Evolutionary conservation across 92 coral and sea anemone species (phyloP).

Genomic region (Bergia sp.): DNA sequence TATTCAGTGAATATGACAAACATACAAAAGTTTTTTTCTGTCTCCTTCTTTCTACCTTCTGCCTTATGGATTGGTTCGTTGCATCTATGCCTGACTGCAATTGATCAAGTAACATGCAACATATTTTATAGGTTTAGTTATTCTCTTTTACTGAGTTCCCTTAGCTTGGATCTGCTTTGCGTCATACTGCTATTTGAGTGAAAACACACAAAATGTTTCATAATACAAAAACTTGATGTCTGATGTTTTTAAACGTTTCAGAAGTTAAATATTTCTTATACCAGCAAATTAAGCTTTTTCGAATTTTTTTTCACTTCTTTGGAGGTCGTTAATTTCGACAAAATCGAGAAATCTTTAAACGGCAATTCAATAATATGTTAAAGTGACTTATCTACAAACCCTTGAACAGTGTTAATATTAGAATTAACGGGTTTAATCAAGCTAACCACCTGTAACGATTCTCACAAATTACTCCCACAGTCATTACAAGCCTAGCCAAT

Average conservation of each 20-base stretch:
- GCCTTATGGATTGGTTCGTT: too few relatives aligned
- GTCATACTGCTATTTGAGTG: neutral
- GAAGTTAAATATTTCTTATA: too few relatives aligned
- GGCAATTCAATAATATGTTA: neutral
- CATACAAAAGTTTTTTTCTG: too few relatives aligned
- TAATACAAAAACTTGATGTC: neutral
- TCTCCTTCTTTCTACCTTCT: too few relatives aligned
- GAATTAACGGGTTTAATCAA: neutral
- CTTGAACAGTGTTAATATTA: neutral
- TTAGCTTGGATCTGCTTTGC: too few relatives aligned
- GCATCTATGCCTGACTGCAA: too few relatives aligned
- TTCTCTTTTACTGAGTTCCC: too few relatives aligned
- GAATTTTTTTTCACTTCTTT: too few relatives aligned
- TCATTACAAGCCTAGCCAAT: neutral
- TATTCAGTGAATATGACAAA: too few relatives aligned
- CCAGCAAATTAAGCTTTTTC: neutral
- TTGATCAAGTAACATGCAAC: too few relatives aligned
- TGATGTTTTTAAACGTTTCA: too few relatives aligned
- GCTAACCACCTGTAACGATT: neutral
- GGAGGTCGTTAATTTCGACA: neutral
- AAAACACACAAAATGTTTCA: neutral
- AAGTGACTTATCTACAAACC: neutral
- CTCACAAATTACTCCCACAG: neutral
- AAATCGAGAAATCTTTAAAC: neutral
- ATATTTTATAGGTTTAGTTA: too few relatives aligned